Percentiles rank a stretch among this genome's conserved stretches.
phyloP scores from a whole-genome alignment of 2,888 invertebrate species.

The Glaucopsyche alexis region DNA sequence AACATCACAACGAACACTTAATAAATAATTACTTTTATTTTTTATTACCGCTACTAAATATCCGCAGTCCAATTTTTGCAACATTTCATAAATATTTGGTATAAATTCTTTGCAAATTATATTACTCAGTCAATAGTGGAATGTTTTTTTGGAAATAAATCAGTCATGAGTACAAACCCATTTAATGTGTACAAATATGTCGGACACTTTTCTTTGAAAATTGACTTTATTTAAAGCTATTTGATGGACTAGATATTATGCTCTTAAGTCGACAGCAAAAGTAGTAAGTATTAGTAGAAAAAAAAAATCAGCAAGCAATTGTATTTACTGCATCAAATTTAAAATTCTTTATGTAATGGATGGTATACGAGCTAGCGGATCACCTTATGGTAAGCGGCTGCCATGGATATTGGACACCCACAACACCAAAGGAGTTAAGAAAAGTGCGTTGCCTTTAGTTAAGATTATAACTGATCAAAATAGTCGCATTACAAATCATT shows the following conservation, averaged over 20 bases:
- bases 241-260: background rate
- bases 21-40: background rate
- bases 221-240: background rate
- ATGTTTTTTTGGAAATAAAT: background rate
- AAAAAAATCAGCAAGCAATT: background rate
- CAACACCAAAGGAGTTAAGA: background rate
- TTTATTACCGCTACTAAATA: background rate
- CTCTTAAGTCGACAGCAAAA: background rate
- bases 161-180: background rate
- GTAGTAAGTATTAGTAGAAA: background rate
- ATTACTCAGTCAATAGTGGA: slow-evolving; percentile 6
- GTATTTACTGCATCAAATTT: background rate
- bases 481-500: background rate
- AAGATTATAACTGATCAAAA: background rate
- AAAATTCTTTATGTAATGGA: background rate
- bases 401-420: no score
- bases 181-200: background rate
- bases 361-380: no score
- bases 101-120: background rate
- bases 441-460: background rate
- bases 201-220: background rate
- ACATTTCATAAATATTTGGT: slow-evolving; percentile 17
- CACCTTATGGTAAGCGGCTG: no score
- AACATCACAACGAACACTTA: slow-evolving; percentile 21
- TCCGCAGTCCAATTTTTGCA: background rate